Conservation (phyloP, 2,797 vertebrate genomes). For the Limnodromus scolopaceus region DNA sequence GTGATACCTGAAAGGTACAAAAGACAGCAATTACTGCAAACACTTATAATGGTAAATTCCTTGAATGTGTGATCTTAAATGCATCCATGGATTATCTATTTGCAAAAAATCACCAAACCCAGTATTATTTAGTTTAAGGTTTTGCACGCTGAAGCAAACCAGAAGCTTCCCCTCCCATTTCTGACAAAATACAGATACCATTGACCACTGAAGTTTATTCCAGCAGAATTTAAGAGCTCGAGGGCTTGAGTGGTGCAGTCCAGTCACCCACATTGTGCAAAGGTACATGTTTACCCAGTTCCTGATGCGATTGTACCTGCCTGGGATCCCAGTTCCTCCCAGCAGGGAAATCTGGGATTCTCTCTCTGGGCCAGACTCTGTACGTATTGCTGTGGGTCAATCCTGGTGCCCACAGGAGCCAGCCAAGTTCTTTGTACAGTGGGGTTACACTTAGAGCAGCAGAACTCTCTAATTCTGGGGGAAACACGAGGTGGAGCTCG, state of each 20-base stretch:
- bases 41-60: background rate
- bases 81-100: background rate
- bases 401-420: background rate
- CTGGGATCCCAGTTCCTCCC: background rate
- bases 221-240: background rate
- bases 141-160: background rate
- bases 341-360: background rate
- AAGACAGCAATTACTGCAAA: background rate
- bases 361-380: background rate
- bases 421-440: background rate
- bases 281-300: background rate
- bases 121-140: background rate
- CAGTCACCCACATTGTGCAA: background rate
- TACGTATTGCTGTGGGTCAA: background rate
- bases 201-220: background rate
- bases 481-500: background rate
- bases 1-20: background rate
- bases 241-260: background rate
- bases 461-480: background rate
- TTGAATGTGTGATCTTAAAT: background rate
- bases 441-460: background rate
- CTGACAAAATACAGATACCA: background rate
- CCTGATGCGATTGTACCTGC: background rate
- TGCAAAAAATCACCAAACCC: background rate
- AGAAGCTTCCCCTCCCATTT: background rate